Conservation (phyloP, 2,888 invertebrate genomes). For the Xiphydria camelus region DNA sequence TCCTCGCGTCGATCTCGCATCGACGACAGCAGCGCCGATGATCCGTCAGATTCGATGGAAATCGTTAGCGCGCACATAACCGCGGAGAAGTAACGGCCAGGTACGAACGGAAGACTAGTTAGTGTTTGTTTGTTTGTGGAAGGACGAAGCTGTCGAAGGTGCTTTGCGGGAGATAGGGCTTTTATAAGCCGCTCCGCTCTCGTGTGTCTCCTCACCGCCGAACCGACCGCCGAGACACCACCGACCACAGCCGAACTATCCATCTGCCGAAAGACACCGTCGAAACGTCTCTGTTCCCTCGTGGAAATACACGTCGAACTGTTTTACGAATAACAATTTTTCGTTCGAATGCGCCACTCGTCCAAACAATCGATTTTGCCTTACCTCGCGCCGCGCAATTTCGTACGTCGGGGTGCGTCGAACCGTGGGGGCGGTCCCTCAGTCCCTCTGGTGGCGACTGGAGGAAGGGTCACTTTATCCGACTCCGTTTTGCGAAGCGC, state of each 20-base stretch:
- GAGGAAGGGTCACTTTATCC: no score
- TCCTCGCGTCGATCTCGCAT: no score
- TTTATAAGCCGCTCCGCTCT: conserved; percentile 64
- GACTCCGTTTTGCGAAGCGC: no score
- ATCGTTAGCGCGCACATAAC: conserved; percentile 2
- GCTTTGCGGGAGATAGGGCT: conserved; percentile 93
- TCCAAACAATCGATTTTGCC: no score
- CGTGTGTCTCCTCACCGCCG: conserved; percentile 39
- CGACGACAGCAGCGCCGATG: no score
- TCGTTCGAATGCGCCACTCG: no score
- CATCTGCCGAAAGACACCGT: conserved; percentile 42
- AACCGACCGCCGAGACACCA: conserved; percentile 35
- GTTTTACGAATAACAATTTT: no score
- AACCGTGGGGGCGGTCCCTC: no score
- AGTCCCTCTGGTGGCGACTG: no score
- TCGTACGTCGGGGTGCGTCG: no score
- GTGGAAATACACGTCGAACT: no score
- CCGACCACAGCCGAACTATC: conserved; percentile 38
- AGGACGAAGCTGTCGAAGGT: conserved; percentile 94
- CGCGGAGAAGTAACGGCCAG: conserved; percentile 19
- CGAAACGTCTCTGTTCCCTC: conserved; percentile 36
- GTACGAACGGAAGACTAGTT: conserved; percentile 45
- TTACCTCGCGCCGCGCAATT: no score
- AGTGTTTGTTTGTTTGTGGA: conserved; percentile 57
- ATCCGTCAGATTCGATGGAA: not conserved